Evolutionary conservation across 2,797 vertebrate species (phyloP), one percentile per base, ranked within the genome.

Genomic region (Chaetophractus vellerosus): DNA sequence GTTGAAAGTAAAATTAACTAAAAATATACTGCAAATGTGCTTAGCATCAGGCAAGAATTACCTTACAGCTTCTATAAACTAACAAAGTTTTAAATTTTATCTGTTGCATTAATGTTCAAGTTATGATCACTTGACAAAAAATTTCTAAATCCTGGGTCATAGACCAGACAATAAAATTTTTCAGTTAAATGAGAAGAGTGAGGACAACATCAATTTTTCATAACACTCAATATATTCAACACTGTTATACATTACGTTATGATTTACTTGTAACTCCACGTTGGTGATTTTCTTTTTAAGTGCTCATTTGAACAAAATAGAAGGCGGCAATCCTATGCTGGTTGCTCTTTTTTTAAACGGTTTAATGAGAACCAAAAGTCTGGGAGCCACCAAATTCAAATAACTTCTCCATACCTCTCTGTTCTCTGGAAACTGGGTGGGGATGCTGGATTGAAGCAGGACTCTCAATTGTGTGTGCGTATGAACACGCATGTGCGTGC

Each of bases 121-220:
- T 90, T 86, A 76, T 38, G 33, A 92, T 31, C 10, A 69, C 36
- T 82, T 92, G 12, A 86, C n/a, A 36, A 88, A 76, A 68, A 66
- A 91, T n/a, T 94, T 45, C 75, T 74, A 97, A 95, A 86, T 88
- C 10, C 28, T 88, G 75, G 38, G n/a, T 76, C 57, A 85, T 9
- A 3, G 23, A 72, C 50, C 33, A 45, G 2, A 41, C 11, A 3
- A 84, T 71, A 33, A 59, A 28, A 57, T 45, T 80, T 61, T 85
- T 92, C 66, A 69, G 36, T 50, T 88, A 87, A 94, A 33, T 64
- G 7, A 69, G 14, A 63, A 95, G 26, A 81, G 5, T 45, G 74
- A 75, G 33, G 6, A 71, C 9, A 69, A 18, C 9, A 76, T 23
- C 41, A 59, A 31, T 69, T 90, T 93, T 78, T 71, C 75, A 90